These are phyloP conservation scores for Umimayanthus kanabou DNA, from an alignment of 92 coral and sea anemone species.

Conservation along the genomic window DNA sequence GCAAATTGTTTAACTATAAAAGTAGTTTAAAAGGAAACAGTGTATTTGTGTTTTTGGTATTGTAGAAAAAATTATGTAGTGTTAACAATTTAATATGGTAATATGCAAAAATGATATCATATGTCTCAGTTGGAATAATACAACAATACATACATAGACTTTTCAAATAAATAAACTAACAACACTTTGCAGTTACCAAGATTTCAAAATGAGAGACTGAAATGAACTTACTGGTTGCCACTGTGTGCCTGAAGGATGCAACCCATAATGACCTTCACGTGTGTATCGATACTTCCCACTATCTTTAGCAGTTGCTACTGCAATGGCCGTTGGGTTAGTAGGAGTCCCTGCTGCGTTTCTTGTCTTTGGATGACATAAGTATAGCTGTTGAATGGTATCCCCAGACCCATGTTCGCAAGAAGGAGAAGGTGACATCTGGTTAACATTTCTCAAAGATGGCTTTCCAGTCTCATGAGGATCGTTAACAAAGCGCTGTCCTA, in stretches of 20 bases:
- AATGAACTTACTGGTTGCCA: slow-evolving; percentile 81
- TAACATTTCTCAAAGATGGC: slow-evolving; percentile 44
- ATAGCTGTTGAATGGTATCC: slow-evolving; percentile 55
- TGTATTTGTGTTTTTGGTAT: not conserved
- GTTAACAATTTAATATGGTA: too few relatives aligned
- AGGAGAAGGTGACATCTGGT: slow-evolving; percentile 59
- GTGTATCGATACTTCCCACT: slow-evolving; percentile 68
- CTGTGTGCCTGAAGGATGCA: slow-evolving; percentile 88
- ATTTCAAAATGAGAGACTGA: not conserved
- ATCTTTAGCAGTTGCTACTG: slow-evolving; percentile 88
- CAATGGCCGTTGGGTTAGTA: slow-evolving; percentile 94
- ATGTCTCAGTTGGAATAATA: too few relatives aligned
- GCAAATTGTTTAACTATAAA: too few relatives aligned
- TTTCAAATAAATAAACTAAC: too few relatives aligned
- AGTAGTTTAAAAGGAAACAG: too few relatives aligned
- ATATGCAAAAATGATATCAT: too few relatives aligned
- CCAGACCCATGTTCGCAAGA: slow-evolving; percentile 53
- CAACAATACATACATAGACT: too few relatives aligned
- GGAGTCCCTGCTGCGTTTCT: slow-evolving; percentile 72
- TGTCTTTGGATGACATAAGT: slow-evolving; percentile 46
- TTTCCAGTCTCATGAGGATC: slow-evolving; percentile 59
- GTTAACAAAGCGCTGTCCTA: slow-evolving; percentile 54
- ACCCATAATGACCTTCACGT: slow-evolving; percentile 75
- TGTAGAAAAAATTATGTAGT: too few relatives aligned
- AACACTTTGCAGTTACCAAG: not conserved